Percentiles rank a stretch among this genome's conserved stretches.
phyloP scores from a whole-genome alignment of 2,797 vertebrate genomes.

The Hypotaenidia okinawae region DNA sequence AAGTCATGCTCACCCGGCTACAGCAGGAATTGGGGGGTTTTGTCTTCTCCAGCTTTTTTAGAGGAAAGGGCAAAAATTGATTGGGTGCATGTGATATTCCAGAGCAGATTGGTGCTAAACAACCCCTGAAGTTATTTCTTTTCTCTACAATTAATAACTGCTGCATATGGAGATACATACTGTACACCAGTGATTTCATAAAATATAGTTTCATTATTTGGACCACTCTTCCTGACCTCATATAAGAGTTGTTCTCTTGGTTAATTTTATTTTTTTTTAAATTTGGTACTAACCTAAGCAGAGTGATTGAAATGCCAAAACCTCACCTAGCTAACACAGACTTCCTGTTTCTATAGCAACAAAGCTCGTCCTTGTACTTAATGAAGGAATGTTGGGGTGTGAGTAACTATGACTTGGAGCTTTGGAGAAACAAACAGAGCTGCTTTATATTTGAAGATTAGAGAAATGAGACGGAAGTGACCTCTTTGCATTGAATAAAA shows the following conservation, averaged over 20 bases:
- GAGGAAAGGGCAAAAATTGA: neutral
- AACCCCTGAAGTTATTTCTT: neutral
- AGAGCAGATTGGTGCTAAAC: neutral
- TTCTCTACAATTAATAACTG: neutral
- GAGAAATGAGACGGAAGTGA: conserved; percentile 6
- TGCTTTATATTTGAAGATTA: neutral
- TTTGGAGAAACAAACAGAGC: conserved; percentile 22
- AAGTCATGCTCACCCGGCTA: neutral
- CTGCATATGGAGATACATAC: neutral
- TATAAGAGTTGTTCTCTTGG: neutral
- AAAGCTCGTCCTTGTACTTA: conserved; percentile 1
- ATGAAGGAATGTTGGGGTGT: neutral
- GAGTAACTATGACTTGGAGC: neutral
- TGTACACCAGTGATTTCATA: neutral
- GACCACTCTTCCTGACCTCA: neutral
- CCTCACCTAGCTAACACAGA: neutral
- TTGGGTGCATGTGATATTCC: neutral
- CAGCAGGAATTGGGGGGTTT: neutral
- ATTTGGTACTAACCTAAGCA: neutral
- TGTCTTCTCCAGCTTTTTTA: neutral
- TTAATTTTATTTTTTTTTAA: neutral
- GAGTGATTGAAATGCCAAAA: neutral
- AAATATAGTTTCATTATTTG: neutral
- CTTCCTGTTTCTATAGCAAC: conserved; percentile 45
- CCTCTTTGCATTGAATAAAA: neutral